Base-by-base conservation (phyloP, 2,888 invertebrate species). In the Byasa hedistus region DNA sequence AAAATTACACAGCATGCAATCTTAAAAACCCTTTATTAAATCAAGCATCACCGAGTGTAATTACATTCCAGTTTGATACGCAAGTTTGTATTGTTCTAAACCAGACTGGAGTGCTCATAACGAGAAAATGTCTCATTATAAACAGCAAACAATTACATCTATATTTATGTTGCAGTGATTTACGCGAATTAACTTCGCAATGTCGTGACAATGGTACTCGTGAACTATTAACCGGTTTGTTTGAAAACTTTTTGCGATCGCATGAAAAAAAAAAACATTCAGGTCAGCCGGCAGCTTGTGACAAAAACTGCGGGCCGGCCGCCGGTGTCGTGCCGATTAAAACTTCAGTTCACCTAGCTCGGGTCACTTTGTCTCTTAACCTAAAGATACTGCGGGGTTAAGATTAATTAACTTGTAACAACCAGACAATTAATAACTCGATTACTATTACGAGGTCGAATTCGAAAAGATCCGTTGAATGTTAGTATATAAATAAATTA, bases 91-190 rank as follows among this genome's bases (percentile, higher is more conserved):
- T 60, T 59, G 65, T 60, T 60, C 48, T 55, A 32, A 60, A 60
- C 55, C 19, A 39, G 39, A 48, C 55, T 19, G n/a, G 56, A 59
- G 60, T 60, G 60, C 21, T 61, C 54, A 58, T 58, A 17, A 59
- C 54, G 36, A 64, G 64, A 64, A 58, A 59, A 59, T 52, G 64
- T 64, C 54, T 64, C 54, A 64, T 64, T 64, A 64, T 64, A 59
- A 21, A 17, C 52, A 59, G n/a, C 54, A 23, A 59, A 59, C 44
- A 58, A 44, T 58, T 55, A 59, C 19, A 21, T 22, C 19, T 10
- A 21, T 44, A 55, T 57, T 51, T 52, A 22, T 55, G 61, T 66
- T 55, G 58, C 55, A 66, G 44, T 55, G 61, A 60, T 68, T 68
- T 60, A 63, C 52, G 22, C 59, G 27, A 60, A 60, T 65, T 55